Evolutionary conservation across 1,140 invertebrate species (phyloP), one percentile per base, ranked within the genome.

Genomic region (Aphaenogaster floridana): DNA sequence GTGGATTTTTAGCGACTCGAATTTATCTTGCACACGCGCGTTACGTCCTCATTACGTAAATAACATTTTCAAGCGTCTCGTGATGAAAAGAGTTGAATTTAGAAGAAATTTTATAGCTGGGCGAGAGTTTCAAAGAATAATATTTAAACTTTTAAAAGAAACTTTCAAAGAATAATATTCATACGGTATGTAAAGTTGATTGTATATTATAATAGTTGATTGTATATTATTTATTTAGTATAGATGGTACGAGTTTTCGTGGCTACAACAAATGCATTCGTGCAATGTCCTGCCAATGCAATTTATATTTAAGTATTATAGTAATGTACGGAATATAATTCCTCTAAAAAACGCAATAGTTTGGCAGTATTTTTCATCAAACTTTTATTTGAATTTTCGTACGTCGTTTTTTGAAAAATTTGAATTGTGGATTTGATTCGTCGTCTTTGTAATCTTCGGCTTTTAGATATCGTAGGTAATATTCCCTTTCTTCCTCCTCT

Each of bases 281-380:
- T 93, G 94, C 92, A 93, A 94, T 94, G 92, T 93, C 90, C 92
- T 93, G 91, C 91, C 91, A 94, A 94, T 94, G 94, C 93, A 94
- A 94, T 94, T 90, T 81, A 86, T 90, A 87, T 71, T 77, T 81
- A 87, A 91, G 74, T 90, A 88, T 66, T 91, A 74, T 76, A 89
- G n/a, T 36, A 50, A 87, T 77, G 13, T 76, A 66, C 52, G 15
- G 42, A 78, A 13, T 48, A 77, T 48, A 28, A 28, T 28, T 28
- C 28, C 28, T 17, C 15, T 6, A 11, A 52, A 39, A 80, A 68
- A 79, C 36, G 17, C 36, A 39, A 50, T 48, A 68, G 48, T 28
- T 52, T 17, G 61, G 34, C 61, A 66, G 3, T 80, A 80, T 80
- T 80, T 80, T 80, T n/a, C 36, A 52, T 68, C 45, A 54, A 80